phyloP scores from a whole-genome alignment of 2,888 invertebrate genomes.

The Kryphioiulus occultus region DNA sequence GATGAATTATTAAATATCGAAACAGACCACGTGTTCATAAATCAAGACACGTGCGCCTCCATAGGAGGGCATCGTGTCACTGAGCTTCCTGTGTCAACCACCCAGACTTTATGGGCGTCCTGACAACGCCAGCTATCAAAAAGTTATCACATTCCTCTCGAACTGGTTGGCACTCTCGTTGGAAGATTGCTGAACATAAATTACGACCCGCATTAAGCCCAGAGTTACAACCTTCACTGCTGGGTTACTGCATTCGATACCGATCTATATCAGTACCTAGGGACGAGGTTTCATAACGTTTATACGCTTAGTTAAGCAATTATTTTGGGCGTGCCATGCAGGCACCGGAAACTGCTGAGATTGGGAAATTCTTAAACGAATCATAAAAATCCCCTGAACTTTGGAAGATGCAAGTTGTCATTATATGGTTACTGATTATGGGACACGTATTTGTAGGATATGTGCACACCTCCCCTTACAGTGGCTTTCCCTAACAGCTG shows the following conservation, averaged over 20 bases:
- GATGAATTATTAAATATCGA: not conserved
- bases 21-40: not conserved
- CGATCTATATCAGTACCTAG: not conserved
- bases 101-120: not conserved
- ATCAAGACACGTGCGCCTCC: not conserved
- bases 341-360: not conserved
- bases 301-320: not conserved
- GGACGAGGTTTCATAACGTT: not conserved
- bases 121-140: constrained; percentile 21
- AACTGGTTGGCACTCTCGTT: not conserved
- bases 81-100: not conserved
- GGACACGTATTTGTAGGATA: too few relatives aligned
- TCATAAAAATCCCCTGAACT: too few relatives aligned
- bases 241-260: not conserved
- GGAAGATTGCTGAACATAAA: not conserved
- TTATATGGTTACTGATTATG: too few relatives aligned
- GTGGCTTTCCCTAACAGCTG: too few relatives aligned
- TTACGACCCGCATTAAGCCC: not conserved
- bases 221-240: not conserved
- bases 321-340: not conserved
- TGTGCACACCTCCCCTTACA: too few relatives aligned
- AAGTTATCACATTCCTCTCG: not conserved
- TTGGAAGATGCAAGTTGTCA: too few relatives aligned
- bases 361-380: not conserved
- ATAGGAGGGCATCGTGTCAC: not conserved